These are phyloP conservation scores for Pelecanoides urinatrix DNA, from an alignment of 2,113 vertebrate genomes.

Conservation along the genomic window DNA sequence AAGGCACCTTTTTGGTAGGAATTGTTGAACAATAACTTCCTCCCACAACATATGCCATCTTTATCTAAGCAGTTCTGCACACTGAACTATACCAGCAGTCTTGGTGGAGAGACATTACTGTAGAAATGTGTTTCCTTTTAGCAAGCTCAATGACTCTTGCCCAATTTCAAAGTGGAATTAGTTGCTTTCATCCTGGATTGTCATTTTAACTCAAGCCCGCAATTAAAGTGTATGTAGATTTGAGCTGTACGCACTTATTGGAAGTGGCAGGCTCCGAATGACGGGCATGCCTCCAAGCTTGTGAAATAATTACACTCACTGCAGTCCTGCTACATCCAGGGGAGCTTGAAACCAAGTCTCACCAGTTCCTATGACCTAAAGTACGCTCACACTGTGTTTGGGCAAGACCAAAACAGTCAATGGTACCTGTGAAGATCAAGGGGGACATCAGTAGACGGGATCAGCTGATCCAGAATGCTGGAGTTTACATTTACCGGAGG, in stretches of 20 bases:
- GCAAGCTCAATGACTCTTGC: not conserved
- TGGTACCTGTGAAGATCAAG: not conserved
- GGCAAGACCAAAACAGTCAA: not conserved
- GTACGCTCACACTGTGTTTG: not conserved
- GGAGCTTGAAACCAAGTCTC: slow-evolving; percentile 14
- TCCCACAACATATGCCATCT: not conserved
- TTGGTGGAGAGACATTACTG: not conserved
- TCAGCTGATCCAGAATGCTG: not conserved
- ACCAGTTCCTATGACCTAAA: not conserved
- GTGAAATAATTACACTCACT: not conserved
- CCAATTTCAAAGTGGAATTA: not conserved
- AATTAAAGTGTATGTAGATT: not conserved
- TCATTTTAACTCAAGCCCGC: not conserved
- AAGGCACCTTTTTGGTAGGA: not conserved
- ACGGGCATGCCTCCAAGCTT: not conserved
- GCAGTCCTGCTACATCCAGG: slow-evolving; percentile 9
- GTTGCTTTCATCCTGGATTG: not conserved
- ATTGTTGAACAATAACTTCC: not conserved
- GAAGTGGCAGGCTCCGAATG: slow-evolving; percentile 11
- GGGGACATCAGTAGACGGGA: not conserved
- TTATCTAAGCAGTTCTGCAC: not conserved
- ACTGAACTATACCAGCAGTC: not conserved
- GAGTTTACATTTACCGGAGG: not conserved
- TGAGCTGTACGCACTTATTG: not conserved
- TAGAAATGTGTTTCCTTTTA: not conserved